phyloP scores from a whole-genome alignment of 2,797 vertebrate genomes.

The Anas georgica region DNA sequence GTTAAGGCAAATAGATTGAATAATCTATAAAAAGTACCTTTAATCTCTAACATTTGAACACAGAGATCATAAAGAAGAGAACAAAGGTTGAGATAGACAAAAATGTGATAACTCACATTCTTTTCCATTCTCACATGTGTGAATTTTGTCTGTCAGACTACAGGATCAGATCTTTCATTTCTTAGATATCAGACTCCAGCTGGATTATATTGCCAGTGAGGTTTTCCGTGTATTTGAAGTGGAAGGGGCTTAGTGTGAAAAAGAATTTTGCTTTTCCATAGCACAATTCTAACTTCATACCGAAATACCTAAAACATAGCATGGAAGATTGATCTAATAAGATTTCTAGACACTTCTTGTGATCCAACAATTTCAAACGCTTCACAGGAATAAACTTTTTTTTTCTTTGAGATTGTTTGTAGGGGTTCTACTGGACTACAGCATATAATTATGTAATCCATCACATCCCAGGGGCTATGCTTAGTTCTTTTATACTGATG shows the following conservation, averaged over 20 bases:
- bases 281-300: not conserved
- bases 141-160: not conserved
- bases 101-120: not conserved
- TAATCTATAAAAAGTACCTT: not conserved
- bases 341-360: not conserved
- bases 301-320: not conserved
- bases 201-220: not conserved
- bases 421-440: not conserved
- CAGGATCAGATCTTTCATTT: not conserved
- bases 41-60: not conserved
- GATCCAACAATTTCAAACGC: not conserved
- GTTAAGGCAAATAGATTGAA: not conserved
- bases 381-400: not conserved
- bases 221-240: not conserved
- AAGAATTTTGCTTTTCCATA: not conserved
- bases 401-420: not conserved
- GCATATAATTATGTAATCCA: not conserved
- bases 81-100: not conserved
- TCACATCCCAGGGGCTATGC: not conserved
- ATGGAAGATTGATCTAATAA: not conserved
- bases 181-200: not conserved
- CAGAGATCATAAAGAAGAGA: not conserved
- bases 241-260: not conserved
- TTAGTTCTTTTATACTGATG: not conserved
- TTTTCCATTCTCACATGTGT: not conserved